Evolutionary conservation across 2,888 invertebrate species (phyloP).

Genomic region (Bombyx huttoni): DNA sequence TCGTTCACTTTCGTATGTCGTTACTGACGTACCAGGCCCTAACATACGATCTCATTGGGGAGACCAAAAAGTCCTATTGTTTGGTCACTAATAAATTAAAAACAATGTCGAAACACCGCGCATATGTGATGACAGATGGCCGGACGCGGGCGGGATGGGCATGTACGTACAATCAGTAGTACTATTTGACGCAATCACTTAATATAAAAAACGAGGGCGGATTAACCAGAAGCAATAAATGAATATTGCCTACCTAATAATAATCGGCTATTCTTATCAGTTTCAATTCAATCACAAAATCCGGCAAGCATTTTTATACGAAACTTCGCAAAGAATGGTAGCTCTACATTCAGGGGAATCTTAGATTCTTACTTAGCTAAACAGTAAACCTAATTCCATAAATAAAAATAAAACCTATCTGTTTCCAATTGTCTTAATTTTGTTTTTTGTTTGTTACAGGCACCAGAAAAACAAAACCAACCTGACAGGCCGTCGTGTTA

Average conservation of each 20-base stretch:
- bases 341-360: slow-evolving; percentile 4
- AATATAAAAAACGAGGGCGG: neutral
- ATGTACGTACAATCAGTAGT: slow-evolving; percentile 47
- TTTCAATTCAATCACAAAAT: slow-evolving; percentile 15
- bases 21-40: slow-evolving; percentile 2
- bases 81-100: slow-evolving; percentile 60
- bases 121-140: slow-evolving; percentile 70
- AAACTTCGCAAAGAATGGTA: slow-evolving; percentile 53
- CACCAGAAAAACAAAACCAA: slow-evolving; percentile 75
- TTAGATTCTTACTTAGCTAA: no score
- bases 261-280: neutral
- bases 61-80: slow-evolving; percentile 46
- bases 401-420: no score
- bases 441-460: slow-evolving; percentile 70
- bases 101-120: slow-evolving; percentile 54
- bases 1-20: slow-evolving; percentile 6
- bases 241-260: slow-evolving; percentile 7
- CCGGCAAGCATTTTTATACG: slow-evolving; percentile 44
- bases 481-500: slow-evolving; percentile 72
- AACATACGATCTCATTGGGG: slow-evolving; percentile 20
- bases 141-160: slow-evolving; percentile 54
- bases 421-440: slow-evolving; percentile 25
- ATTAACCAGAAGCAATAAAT: slow-evolving; percentile 24
- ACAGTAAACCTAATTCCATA: no score
- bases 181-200: slow-evolving; percentile 55